phyloP scores from a whole-genome alignment of 35 echinoderm and acorn worm species.

The Acanthaster planci region DNA sequence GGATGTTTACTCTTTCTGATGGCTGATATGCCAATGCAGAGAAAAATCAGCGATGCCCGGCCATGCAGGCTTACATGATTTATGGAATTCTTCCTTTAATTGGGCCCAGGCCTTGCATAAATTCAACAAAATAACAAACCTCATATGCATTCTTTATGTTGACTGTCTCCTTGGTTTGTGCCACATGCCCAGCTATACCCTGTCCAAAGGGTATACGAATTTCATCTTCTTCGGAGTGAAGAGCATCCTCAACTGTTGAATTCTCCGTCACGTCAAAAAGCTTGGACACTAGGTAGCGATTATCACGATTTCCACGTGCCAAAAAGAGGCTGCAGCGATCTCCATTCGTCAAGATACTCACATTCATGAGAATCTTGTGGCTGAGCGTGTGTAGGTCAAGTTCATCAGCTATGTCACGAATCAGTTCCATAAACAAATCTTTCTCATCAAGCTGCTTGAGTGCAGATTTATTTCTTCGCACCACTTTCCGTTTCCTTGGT shows the following conservation, averaged over 20 bases:
- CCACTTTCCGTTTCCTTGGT: slow-evolving; percentile 69
- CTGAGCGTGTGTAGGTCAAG: slow-evolving; percentile 93
- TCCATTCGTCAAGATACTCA: slow-evolving; percentile 98
- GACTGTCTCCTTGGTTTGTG: slow-evolving; percentile 89
- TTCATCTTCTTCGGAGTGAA: slow-evolving; percentile 79
- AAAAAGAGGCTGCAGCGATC: slow-evolving; percentile 98
- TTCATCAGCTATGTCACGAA: slow-evolving; percentile 97
- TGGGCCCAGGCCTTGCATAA: too few relatives aligned
- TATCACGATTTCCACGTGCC: slow-evolving; percentile 69
- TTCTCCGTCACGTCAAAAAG: slow-evolving; percentile 98
- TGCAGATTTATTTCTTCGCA: slow-evolving; percentile 86
- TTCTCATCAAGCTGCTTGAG: slow-evolving; percentile 92
- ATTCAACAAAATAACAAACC: slow-evolving; percentile 50
- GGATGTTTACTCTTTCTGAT: too few relatives aligned
- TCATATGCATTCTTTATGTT: slow-evolving; percentile 99
- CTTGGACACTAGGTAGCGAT: slow-evolving; percentile 82
- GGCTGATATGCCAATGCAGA: too few relatives aligned
- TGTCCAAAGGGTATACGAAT: slow-evolving; percentile 89
- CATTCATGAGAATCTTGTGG: slow-evolving; percentile 99
- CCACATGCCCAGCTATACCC: slow-evolving; percentile 95
- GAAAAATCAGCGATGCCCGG: too few relatives aligned
- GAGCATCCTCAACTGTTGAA: slow-evolving; percentile 88
- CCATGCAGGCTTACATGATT: too few relatives aligned
- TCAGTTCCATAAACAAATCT: slow-evolving; percentile 99
- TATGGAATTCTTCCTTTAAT: too few relatives aligned